A percentile compares a stretch with the other conserved stretches of the same genome.
Evolutionary conservation across 1,140 invertebrate species (phyloP).

Genomic region (Metaphire vulgaris): DNA sequence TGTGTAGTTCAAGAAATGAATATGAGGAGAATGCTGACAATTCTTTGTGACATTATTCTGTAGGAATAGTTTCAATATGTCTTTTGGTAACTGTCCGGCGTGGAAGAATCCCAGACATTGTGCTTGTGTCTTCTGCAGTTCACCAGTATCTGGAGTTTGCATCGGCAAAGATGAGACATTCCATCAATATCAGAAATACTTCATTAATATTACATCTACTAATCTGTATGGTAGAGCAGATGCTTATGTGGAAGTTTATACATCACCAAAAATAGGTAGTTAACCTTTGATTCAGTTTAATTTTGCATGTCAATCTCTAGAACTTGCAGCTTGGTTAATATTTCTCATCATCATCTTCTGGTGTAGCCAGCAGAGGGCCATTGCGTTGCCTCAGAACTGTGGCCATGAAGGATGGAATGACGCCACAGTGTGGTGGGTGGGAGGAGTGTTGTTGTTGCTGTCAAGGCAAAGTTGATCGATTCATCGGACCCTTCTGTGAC

Average conservation of each 20-base stretch:
- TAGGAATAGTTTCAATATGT: neutral
- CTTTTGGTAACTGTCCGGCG: neutral
- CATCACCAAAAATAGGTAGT: neutral
- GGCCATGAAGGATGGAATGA: neutral
- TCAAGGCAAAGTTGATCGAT: neutral
- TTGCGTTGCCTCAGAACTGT: neutral
- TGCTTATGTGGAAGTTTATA: neutral
- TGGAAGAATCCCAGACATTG: neutral
- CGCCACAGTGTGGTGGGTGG: too few species aligned
- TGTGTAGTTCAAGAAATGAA: neutral
- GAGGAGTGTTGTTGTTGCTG: too few species aligned
- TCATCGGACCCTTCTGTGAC: neutral
- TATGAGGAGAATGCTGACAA: neutral
- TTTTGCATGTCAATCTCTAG: neutral
- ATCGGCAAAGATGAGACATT: neutral
- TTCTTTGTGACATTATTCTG: neutral
- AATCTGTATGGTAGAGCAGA: neutral
- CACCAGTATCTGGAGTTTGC: neutral
- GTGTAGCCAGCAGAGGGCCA: neutral
- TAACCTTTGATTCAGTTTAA: neutral
- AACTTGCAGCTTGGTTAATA: neutral
- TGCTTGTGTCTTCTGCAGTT: neutral
- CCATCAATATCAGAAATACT: neutral
- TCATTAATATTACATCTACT: neutral
- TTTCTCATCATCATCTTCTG: neutral